phyloP scores from a whole-genome alignment of 2,113 vertebrate species.

The Amblyornis subalaris region DNA sequence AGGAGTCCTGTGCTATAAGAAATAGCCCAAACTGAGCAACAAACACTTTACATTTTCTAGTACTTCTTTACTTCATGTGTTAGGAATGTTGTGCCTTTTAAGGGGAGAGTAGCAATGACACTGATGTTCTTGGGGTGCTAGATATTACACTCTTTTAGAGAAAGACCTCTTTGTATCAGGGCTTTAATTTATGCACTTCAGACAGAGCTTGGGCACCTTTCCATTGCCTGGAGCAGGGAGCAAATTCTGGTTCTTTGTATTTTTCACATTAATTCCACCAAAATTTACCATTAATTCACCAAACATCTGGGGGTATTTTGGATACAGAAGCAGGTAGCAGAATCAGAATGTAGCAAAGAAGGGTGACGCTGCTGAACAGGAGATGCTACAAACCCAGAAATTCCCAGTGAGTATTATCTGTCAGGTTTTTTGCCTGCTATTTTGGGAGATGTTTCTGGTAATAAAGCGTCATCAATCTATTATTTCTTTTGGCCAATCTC shows the following conservation, averaged over 20 bases:
- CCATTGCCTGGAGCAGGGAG: neutral
- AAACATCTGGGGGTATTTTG: neutral
- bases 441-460: neutral
- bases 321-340: neutral
- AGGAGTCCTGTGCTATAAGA: neutral
- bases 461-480: conserved; percentile 35
- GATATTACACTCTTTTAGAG: neutral
- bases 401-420: neutral
- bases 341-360: neutral
- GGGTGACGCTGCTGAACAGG: neutral
- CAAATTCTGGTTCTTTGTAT: neutral
- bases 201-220: neutral
- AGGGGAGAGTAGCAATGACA: neutral
- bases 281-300: neutral
- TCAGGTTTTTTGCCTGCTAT: conserved; percentile 44
- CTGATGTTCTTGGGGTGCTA: neutral
- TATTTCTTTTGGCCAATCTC: conserved; percentile 50
- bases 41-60: neutral
- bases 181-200: neutral
- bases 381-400: neutral
- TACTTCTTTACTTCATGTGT: neutral
- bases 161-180: neutral
- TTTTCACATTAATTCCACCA: neutral
- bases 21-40: neutral
- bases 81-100: neutral